A percentile compares a stretch with the other conserved stretches of the same genome.
Conservation (phyloP, 2,888 invertebrate species). For the Lasioglossum calceatum region DNA sequence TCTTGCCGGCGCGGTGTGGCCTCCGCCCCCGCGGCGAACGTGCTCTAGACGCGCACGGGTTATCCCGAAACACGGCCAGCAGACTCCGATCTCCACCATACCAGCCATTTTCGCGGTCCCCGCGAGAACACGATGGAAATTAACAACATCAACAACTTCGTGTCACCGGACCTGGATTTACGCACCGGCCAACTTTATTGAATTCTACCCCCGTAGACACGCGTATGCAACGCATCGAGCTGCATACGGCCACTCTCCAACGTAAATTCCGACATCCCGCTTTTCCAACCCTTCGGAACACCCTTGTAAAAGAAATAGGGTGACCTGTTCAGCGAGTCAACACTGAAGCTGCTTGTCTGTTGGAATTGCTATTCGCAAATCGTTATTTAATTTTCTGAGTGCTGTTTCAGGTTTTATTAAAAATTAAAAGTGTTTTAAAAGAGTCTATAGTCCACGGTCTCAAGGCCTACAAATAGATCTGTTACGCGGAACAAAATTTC, state of each 20-base stretch:
- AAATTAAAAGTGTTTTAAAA: no score
- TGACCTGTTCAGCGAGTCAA: neutral
- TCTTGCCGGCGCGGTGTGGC: conserved; percentile 6
- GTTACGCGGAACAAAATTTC: neutral
- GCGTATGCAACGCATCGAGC: neutral
- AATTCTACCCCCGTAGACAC: conserved; percentile 32
- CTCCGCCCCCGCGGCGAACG: conserved; percentile 39
- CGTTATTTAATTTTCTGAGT: neutral
- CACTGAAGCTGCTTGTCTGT: neutral
- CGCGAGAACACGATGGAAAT: conserved; percentile 67
- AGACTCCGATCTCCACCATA: conserved; percentile 53
- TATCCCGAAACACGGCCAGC: conserved; percentile 55
- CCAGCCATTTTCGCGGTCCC: neutral
- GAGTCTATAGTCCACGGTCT: no score
- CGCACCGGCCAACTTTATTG: conserved; percentile 54
- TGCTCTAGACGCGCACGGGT: conserved; percentile 46
- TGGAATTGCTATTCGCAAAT: neutral
- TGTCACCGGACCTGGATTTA: conserved; percentile 43
- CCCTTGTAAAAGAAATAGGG: neutral
- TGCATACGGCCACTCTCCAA: conserved; percentile 8
- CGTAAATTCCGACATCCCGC: neutral
- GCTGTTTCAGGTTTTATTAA: no score
- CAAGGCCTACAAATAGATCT: no score
- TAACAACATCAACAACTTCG: conserved; percentile 71
- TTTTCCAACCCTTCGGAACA: neutral